Base-by-base conservation (phyloP, 1,140 invertebrate genomes). In the Chrysomallon squamiferum region DNA sequence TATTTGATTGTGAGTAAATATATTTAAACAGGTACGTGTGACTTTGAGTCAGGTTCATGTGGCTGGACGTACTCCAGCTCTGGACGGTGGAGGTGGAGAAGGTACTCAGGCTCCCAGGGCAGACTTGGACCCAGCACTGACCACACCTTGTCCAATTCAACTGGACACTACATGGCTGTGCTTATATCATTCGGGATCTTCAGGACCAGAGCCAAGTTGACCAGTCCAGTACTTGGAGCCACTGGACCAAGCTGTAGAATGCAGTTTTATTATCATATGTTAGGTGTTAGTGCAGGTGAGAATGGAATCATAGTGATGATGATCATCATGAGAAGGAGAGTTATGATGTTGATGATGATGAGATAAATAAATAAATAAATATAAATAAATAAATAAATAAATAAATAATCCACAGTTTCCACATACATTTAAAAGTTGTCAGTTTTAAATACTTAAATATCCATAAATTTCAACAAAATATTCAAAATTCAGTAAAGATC, bases 101-200 rank as follows among this genome's bases (percentile, higher is more conserved):
- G 89, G 56, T 86, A 90, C 30, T 90, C 90, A 71, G 89, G 87
- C 47, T 86, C 87, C 0, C 90, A 91, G 30, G 74, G 73, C 18
- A 59, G 68, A 22, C 87, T 91, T 0, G 93, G 92, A 7, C 92
- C 92, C 0, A 88, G 88, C 3, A 88, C 87, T 69, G 92, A 93
- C 79, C 92, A 93, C 74, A 93, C 92, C 0, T 54, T 62, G 30
- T 29, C 22, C n/a, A 54, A 54, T 13, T 30, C 22, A 20, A 54
- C 81, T 93, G 92, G 92, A 35, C 88, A 92, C 79, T 94, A 92
- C 81, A 89, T 93, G 85, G 92, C 92, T 73, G 90, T 92, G 35
- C 91, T 93, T 69, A 59, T 54, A 22, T 66, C 65, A 30, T 54
- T 64, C 13, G 81, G 82, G 0, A 89, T 90, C 32, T 77, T 73